Conservation (phyloP, 2,888 invertebrate genomes). For the Drosophila atripex region DNA sequence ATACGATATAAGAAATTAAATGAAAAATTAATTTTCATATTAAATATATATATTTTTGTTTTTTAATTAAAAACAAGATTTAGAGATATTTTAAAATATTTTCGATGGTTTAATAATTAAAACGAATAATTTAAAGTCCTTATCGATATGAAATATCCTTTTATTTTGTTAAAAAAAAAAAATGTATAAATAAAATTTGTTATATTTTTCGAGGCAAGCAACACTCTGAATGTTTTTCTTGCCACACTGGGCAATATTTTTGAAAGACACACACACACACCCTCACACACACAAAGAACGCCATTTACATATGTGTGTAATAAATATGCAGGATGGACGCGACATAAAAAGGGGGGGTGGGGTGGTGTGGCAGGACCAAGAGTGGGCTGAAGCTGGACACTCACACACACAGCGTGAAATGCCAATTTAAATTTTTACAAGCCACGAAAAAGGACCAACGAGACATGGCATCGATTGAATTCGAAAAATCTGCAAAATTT, state of each 20-base stretch:
- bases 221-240: background rate
- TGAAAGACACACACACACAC: conserved; percentile 1
- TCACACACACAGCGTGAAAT: conserved; percentile 10
- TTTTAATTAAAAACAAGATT: background rate
- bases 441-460: background rate
- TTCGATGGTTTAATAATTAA: background rate
- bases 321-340: conserved; percentile 13
- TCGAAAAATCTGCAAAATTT: background rate
- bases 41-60: too few species aligned
- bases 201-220: background rate
- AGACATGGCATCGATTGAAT: background rate
- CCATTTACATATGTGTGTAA: conserved; percentile 2
- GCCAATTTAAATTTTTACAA: conserved; percentile 8
- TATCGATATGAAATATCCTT: background rate
- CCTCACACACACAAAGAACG: background rate
- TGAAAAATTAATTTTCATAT: background rate
- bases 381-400: background rate
- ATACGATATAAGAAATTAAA: background rate
- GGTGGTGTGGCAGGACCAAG: too few species aligned
- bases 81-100: background rate
- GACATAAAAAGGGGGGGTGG: background rate
- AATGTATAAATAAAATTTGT: background rate
- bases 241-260: conserved; percentile 8
- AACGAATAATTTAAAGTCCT: background rate
- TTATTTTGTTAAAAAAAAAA: background rate